Evolutionary conservation across 2,888 invertebrate genomes (phyloP).

Genomic region (Iselma pallidipennis): DNA sequence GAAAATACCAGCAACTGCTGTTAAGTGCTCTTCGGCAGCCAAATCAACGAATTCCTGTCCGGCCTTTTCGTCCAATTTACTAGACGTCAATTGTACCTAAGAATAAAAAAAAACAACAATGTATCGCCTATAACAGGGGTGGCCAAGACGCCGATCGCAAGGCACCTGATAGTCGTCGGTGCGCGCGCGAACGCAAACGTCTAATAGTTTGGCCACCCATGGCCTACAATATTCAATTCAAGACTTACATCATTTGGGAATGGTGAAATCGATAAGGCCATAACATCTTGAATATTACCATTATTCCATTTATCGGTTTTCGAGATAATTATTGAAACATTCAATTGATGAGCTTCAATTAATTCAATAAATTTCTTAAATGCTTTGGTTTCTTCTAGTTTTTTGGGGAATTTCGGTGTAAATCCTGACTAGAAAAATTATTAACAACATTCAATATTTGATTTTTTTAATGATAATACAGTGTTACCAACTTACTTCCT

Average conservation of each 20-base stretch:
- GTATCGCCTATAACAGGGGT: too few species aligned
- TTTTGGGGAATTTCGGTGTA: not conserved
- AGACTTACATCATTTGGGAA: conserved; percentile 5
- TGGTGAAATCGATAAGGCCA: not conserved
- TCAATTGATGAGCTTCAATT: not conserved
- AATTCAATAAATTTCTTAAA: conserved; percentile 4
- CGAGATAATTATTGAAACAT: not conserved
- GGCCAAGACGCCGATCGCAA: too few species aligned
- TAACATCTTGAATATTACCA: not conserved
- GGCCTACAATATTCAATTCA: too few species aligned
- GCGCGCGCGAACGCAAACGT: too few species aligned
- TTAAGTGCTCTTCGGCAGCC: not conserved
- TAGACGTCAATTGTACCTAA: not conserved
- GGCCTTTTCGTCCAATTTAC: not conserved
- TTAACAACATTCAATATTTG: too few species aligned
- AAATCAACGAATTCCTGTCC: not conserved
- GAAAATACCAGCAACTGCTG: not conserved
- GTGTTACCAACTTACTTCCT: not conserved
- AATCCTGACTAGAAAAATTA: not conserved
- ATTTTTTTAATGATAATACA: too few species aligned
- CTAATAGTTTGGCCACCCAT: too few species aligned
- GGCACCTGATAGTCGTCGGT: too few species aligned
- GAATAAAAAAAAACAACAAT: not conserved
- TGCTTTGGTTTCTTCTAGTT: not conserved
- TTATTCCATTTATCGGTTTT: not conserved